These are phyloP conservation scores for Nyctereutes procyonoides DNA, from an alignment of 2,113 vertebrate species.

Conservation along the genomic window DNA sequence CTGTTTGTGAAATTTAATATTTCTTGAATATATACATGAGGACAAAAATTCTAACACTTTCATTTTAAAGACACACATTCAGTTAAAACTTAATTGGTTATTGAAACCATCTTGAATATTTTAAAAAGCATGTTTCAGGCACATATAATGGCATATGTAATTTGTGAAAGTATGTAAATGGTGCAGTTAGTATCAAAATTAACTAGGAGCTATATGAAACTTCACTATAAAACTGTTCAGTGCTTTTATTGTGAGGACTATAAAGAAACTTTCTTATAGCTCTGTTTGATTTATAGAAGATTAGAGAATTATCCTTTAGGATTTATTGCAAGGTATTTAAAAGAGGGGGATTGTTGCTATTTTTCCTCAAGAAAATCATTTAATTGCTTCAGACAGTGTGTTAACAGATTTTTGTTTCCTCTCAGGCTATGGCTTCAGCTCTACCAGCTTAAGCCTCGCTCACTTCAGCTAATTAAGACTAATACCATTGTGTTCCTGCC, in stretches of 20 bases:
- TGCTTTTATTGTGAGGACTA: conserved; percentile 43
- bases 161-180: conserved; percentile 5
- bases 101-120: conserved; percentile 45
- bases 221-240: conserved; percentile 22
- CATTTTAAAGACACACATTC: conserved; percentile 36
- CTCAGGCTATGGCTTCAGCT: conserved; percentile 51
- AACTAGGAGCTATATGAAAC: conserved; percentile 24
- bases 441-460: conserved; percentile 45
- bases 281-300: conserved; percentile 66
- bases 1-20: conserved; percentile 44
- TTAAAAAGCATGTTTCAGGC: conserved; percentile 32
- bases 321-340: conserved; percentile 71
- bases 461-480: conserved; percentile 73
- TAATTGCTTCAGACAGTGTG: conserved; percentile 59
- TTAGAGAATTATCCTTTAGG: conserved; percentile 57
- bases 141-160: not conserved
- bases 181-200: conserved; percentile 48
- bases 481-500: conserved; percentile 65
- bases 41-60: conserved; percentile 18
- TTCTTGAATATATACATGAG: conserved; percentile 26
- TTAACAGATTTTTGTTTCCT: conserved; percentile 71
- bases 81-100: conserved; percentile 63
- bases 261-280: conserved; percentile 27
- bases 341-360: conserved; percentile 50
- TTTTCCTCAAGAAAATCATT: conserved; percentile 69